Evolutionary conservation across 2,888 invertebrate genomes (phyloP).

Genomic region (Cheilosia variabilis): DNA sequence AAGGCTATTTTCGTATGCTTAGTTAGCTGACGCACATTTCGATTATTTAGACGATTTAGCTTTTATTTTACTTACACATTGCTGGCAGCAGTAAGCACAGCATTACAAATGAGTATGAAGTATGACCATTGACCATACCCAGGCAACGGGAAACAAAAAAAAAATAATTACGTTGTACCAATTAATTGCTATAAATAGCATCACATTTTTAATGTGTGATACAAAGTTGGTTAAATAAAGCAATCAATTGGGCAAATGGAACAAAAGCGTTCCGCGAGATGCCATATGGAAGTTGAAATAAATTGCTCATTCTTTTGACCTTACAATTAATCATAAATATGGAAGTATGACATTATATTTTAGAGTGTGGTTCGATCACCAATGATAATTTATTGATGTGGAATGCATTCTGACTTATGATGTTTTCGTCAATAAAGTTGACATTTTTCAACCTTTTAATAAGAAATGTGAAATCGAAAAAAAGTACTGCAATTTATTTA

Average conservation of each 20-base stretch:
- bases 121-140: not conserved
- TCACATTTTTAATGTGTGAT: not conserved
- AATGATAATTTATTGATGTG: too few species aligned
- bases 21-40: not conserved
- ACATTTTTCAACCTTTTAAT: too few species aligned
- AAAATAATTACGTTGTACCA: not conserved
- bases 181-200: conserved; percentile 1
- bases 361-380: too few species aligned
- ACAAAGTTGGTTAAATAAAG: not conserved
- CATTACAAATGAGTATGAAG: not conserved
- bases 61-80: too few species aligned
- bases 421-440: too few species aligned
- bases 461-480: too few species aligned
- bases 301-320: not conserved
- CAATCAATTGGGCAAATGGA: not conserved
- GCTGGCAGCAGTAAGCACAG: too few species aligned
- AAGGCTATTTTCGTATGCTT: not conserved
- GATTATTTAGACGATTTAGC: conserved; percentile 10
- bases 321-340: not conserved
- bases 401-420: too few species aligned
- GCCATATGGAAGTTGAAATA: too few species aligned
- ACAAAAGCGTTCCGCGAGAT: not conserved
- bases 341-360: not conserved
- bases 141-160: not conserved
- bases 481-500: too few species aligned